Evolutionary conservation across 2,888 invertebrate genomes (phyloP).

Genomic region (Mycalesis mineus): DNA sequence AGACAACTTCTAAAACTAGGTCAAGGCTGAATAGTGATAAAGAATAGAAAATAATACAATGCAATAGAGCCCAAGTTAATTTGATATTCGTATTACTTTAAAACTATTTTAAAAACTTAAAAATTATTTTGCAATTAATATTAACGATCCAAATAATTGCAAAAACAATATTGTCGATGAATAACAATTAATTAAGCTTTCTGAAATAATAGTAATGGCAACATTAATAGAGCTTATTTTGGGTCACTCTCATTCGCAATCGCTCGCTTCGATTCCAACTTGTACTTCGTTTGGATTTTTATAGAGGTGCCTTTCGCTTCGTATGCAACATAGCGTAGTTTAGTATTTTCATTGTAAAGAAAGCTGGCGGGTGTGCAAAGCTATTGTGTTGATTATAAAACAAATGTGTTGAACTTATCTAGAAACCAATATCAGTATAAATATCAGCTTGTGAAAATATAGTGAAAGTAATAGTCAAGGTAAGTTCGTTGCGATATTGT

Average conservation of each 20-base stretch:
- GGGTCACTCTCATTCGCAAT: slow-evolving; percentile 71
- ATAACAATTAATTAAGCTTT: slow-evolving; percentile 47
- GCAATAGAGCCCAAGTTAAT: not conserved
- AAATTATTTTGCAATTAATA: not conserved
- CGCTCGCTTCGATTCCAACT: slow-evolving; percentile 64
- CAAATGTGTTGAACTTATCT: slow-evolving; percentile 50
- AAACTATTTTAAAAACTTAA: not conserved
- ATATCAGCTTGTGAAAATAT: slow-evolving; percentile 44
- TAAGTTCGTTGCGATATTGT: slow-evolving; percentile 55
- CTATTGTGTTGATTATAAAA: slow-evolving; percentile 51
- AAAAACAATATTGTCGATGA: not conserved
- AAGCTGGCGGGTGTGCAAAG: slow-evolving; percentile 79
- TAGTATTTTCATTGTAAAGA: slow-evolving; percentile 74
- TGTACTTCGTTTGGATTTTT: slow-evolving; percentile 71
- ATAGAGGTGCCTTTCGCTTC: slow-evolving; percentile 78
- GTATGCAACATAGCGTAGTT: slow-evolving; percentile 71
- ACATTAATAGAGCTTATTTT: slow-evolving; percentile 75
- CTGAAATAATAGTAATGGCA: slow-evolving; percentile 56
- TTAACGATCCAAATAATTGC: not conserved
- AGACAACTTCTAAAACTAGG: slow-evolving; percentile 48
- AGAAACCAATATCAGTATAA: slow-evolving; percentile 49
- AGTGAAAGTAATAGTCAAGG: slow-evolving; percentile 74
- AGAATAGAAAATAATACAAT: slow-evolving; percentile 21
- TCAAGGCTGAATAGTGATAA: slow-evolving; percentile 48
- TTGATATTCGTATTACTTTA: not conserved